phyloP scores from a whole-genome alignment of 2,797 vertebrate species.

The Echeneis naucrates region DNA sequence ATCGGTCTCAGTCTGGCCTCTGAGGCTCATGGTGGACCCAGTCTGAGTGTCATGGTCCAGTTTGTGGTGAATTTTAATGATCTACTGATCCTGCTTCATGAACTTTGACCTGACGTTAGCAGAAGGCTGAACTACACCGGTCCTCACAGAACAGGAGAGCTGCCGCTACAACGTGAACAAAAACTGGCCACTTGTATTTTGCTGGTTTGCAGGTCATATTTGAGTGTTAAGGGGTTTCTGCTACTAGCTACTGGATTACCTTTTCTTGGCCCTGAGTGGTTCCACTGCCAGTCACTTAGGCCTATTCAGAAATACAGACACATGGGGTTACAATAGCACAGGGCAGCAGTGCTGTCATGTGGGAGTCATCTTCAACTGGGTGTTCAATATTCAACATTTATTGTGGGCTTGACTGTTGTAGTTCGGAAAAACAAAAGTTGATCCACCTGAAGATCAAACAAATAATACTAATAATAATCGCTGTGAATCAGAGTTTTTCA shows the following conservation, averaged over 20 bases:
- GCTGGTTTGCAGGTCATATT: conserved; percentile 35
- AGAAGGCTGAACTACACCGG: conserved; percentile 43
- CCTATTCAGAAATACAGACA: conserved; percentile 85
- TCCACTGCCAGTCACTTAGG: conserved; percentile 85
- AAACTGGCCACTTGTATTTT: conserved; percentile 66
- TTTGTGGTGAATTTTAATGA: conserved; percentile 55
- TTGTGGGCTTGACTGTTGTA: not conserved
- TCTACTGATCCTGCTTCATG: conserved; percentile 83
- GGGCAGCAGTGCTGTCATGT: conserved; percentile 49
- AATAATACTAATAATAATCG: not conserved
- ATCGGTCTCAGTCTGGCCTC: conserved; percentile 9
- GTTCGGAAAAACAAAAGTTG: not conserved
- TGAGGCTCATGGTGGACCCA: conserved; percentile 49
- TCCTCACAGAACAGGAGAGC: conserved; percentile 18
- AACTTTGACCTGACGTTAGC: conserved; percentile 71
- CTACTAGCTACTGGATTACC: conserved; percentile 80
- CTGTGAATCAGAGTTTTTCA: not conserved
- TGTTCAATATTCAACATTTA: not conserved
- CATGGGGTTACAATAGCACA: conserved; percentile 74
- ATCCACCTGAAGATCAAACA: not conserved
- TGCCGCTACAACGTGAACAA: conserved; percentile 37
- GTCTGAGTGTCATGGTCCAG: conserved; percentile 49
- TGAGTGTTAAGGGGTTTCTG: conserved; percentile 55
- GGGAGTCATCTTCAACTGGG: conserved; percentile 45
- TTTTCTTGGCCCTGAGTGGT: conserved; percentile 83